Evolutionary conservation across 1,140 invertebrate genomes (phyloP).

Genomic region (Lutraria rhynchaena): DNA sequence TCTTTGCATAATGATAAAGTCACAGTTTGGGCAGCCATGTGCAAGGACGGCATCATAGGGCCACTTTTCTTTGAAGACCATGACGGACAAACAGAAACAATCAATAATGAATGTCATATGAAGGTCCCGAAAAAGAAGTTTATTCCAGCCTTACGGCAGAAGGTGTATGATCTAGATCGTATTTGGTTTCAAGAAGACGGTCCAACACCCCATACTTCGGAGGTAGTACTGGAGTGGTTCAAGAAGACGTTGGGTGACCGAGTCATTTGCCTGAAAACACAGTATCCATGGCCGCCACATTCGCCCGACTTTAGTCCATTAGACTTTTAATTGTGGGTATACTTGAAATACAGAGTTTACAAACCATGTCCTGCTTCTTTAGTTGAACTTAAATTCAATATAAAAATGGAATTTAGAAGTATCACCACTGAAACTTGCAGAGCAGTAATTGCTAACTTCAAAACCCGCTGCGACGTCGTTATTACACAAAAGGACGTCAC

Average conservation of each 20-base stretch:
- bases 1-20: too few relatives aligned
- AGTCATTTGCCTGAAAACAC: not conserved
- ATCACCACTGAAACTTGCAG: too few relatives aligned
- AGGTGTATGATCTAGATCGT: not conserved
- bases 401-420: too few relatives aligned
- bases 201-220: not conserved
- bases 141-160: not conserved
- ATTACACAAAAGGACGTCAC: too few relatives aligned
- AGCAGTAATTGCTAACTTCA: too few relatives aligned
- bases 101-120: not conserved
- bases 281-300: not conserved
- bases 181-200: not conserved
- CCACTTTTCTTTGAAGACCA: slow-evolving; percentile 1
- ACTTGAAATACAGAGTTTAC: too few relatives aligned
- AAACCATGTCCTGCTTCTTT: too few relatives aligned
- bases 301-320: not conserved
- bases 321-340: not conserved
- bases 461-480: too few relatives aligned
- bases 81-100: not conserved
- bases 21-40: not conserved
- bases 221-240: not conserved
- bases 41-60: not conserved
- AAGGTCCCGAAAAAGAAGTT: slow-evolving; percentile 5
- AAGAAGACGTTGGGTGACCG: not conserved
- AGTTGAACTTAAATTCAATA: too few relatives aligned